phyloP scores from a whole-genome alignment of 1,140 invertebrate species.

The Eufriesea mexicana region DNA sequence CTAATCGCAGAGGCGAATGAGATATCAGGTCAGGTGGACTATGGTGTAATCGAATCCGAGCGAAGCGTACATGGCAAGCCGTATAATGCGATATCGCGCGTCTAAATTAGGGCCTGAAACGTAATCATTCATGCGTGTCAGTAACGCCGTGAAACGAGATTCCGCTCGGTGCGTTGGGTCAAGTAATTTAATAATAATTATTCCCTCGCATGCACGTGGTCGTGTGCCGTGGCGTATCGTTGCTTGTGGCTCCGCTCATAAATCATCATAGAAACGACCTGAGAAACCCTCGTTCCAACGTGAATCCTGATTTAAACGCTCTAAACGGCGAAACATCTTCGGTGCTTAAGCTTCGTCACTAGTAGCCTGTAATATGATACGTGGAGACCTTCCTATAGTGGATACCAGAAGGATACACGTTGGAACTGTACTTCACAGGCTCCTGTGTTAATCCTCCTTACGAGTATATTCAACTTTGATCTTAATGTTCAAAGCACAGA shows the following conservation, averaged over 20 bases:
- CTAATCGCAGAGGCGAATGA: constrained; percentile 40
- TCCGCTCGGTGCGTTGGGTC: constrained; percentile 47
- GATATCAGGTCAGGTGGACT: constrained; percentile 27
- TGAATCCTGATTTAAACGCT: constrained; percentile 57
- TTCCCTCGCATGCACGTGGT: constrained; percentile 46
- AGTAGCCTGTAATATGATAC: too few species aligned
- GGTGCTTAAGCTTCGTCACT: not conserved
- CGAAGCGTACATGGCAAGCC: constrained; percentile 16
- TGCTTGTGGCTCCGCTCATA: constrained; percentile 48
- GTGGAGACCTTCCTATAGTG: too few species aligned
- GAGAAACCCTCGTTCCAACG: constrained; percentile 13
- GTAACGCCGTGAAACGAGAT: constrained; percentile 60
- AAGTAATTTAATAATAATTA: constrained; percentile 70
- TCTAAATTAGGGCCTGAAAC: constrained; percentile 61
- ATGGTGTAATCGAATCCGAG: constrained; percentile 51
- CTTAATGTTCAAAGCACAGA: too few species aligned
- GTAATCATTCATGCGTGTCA: constrained; percentile 65
- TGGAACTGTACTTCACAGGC: too few species aligned
- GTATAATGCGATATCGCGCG: constrained; percentile 50
- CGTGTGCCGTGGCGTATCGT: constrained; percentile 45
- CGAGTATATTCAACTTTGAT: too few species aligned
- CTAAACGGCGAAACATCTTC: constrained; percentile 12
- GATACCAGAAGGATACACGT: too few species aligned
- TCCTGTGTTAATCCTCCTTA: too few species aligned
- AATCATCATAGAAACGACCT: constrained; percentile 50